These are phyloP conservation scores for Pseudomyrmex gracilis DNA, from an alignment of 1,140 invertebrate genomes.

Conservation along the genomic window DNA sequence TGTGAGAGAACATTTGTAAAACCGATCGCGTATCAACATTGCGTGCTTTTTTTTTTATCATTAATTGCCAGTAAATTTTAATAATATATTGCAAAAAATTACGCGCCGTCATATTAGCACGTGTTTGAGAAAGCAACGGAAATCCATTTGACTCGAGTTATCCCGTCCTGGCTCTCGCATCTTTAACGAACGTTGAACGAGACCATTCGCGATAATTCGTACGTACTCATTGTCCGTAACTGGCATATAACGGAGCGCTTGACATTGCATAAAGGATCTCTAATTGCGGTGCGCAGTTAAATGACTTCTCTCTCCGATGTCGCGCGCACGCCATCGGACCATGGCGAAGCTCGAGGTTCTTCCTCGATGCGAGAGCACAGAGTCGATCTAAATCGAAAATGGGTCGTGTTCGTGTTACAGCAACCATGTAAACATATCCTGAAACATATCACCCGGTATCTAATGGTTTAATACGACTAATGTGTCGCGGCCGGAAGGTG, in stretches of 20 bases:
- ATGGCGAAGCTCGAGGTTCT: neutral
- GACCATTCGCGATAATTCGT: slow-evolving; percentile 72
- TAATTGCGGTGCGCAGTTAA: slow-evolving; percentile 70
- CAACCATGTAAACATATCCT: slow-evolving; percentile 59
- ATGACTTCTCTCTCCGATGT: slow-evolving; percentile 46
- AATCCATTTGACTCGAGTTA: slow-evolving; percentile 16
- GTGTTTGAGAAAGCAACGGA: slow-evolving; percentile 9
- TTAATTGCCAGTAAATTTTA: no score
- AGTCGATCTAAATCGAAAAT: slow-evolving; percentile 60
- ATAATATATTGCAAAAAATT: no score
- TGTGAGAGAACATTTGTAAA: no score
- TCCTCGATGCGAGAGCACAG: slow-evolving; percentile 4
- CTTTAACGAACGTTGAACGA: slow-evolving; percentile 74
- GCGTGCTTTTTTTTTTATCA: no score
- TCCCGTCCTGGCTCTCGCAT: neutral
- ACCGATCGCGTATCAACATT: no score
- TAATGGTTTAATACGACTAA: slow-evolving; percentile 67
- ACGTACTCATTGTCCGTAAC: slow-evolving; percentile 76
- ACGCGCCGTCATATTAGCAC: neutral
- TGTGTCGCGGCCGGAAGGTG: slow-evolving; percentile 25
- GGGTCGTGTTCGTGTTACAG: slow-evolving; percentile 62
- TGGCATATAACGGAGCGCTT: slow-evolving; percentile 74
- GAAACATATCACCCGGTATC: slow-evolving; percentile 15
- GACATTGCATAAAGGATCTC: slow-evolving; percentile 73
- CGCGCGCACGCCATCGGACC: neutral